A percentile compares a stretch with the other conserved stretches of the same genome.
Conservation (phyloP, 2,888 invertebrate genomes). For the Cataglyphis cursor region DNA sequence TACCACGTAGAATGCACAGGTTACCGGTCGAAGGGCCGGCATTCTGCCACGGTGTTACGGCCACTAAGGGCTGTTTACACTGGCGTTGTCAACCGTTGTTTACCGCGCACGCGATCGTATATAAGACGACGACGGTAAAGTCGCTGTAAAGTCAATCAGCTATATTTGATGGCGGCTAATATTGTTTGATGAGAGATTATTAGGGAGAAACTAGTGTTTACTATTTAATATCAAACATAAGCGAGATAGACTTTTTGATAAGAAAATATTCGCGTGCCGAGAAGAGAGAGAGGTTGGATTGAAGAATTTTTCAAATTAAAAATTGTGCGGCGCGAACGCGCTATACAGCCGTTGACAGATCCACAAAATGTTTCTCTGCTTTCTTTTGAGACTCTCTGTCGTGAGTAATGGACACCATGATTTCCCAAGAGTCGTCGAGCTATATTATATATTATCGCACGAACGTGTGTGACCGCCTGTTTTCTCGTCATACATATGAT, state of each 20-base stretch:
- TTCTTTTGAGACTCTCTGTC: conserved; percentile 61
- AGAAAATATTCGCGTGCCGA: neutral
- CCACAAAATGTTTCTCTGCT: conserved; percentile 71
- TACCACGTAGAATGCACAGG: conserved; percentile 75
- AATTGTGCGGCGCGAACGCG: neutral
- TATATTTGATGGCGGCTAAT: neutral
- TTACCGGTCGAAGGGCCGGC: conserved; percentile 77
- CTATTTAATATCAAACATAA: neutral
- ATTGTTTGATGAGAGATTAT: neutral
- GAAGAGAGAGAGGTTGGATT: neutral
- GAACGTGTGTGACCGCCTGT: conserved; percentile 60
- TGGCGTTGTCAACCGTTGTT: conserved; percentile 73
- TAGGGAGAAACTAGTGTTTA: neutral
- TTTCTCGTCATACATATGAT: conserved; percentile 60
- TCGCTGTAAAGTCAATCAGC: conserved; percentile 24
- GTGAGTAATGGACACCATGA: conserved; percentile 74
- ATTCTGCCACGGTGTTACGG: conserved; percentile 77
- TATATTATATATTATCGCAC: conserved; percentile 72
- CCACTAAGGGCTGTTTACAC: conserved; percentile 82
- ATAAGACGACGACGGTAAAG: conserved; percentile 35
- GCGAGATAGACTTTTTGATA: neutral
- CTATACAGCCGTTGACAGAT: conserved; percentile 67
- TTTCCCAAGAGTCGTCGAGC: conserved; percentile 73
- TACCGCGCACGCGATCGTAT: conserved; percentile 62
- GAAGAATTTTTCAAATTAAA: conserved; percentile 25